Percentiles rank a stretch among this genome's conserved stretches.
Evolutionary conservation across 2,113 vertebrate genomes (phyloP).

Genomic region (Empidonax alnorum): DNA sequence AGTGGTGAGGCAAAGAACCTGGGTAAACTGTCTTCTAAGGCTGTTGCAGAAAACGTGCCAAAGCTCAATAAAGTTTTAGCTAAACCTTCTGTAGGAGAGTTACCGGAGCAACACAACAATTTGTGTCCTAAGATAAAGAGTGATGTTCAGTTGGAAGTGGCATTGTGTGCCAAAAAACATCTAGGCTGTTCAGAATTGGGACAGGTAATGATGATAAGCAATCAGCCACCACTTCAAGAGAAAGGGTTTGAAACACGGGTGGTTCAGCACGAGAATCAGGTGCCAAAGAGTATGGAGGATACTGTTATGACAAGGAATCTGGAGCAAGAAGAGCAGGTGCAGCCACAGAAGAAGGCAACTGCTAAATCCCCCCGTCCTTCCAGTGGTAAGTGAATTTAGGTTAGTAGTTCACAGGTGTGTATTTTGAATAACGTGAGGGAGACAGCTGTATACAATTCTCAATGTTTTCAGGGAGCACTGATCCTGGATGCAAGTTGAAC

Average conservation of each 20-base stretch:
- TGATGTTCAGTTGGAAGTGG: not conserved
- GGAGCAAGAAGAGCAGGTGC: slow-evolving; percentile 22
- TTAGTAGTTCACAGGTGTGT: not conserved
- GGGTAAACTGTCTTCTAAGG: not conserved
- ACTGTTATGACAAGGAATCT: not conserved
- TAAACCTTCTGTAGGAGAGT: slow-evolving; percentile 51
- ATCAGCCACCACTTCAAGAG: not conserved
- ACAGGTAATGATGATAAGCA: not conserved
- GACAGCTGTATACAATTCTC: not conserved
- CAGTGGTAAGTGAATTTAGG: slow-evolving; percentile 79
- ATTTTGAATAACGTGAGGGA: not conserved
- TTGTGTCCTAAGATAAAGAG: slow-evolving; percentile 29
- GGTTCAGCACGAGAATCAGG: not conserved
- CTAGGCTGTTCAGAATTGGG: not conserved
- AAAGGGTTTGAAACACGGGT: not conserved
- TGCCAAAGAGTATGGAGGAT: not conserved
- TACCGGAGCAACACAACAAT: not conserved
- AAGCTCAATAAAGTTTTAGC: slow-evolving; percentile 24
- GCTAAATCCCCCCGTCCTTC: slow-evolving; percentile 78
- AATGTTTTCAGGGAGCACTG: not conserved
- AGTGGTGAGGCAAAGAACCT: slow-evolving; percentile 63
- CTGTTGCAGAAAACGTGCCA: not conserved
- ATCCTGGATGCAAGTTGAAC: not conserved
- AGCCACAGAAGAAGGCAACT: slow-evolving; percentile 31
- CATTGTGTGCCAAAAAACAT: not conserved